phyloP scores from a whole-genome alignment of 1,140 invertebrate genomes.

The Drosophila pachea region DNA sequence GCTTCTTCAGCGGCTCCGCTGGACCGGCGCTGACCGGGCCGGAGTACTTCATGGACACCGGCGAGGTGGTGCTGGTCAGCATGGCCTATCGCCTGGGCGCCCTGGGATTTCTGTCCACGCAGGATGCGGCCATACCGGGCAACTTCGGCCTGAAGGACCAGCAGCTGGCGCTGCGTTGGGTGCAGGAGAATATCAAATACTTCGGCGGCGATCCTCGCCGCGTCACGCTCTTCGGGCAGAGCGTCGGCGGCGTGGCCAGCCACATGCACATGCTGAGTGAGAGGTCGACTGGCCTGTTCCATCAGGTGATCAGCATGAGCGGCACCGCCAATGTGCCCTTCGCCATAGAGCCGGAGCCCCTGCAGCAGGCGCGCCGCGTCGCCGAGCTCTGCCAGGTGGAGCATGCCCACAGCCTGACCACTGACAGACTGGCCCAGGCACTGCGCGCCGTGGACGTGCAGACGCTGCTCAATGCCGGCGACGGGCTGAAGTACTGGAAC shows the following conservation, averaged over 20 bases:
- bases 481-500: constrained; percentile 76
- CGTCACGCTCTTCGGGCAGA: constrained; percentile 82
- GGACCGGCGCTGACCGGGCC: constrained; percentile 69
- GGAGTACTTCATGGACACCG: constrained; percentile 78
- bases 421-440: constrained; percentile 63
- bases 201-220: constrained; percentile 79
- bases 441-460: constrained; percentile 70
- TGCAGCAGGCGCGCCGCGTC: constrained; percentile 73
- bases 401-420: constrained; percentile 45
- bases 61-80: constrained; percentile 69
- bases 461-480: constrained; percentile 68
- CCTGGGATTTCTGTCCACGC: constrained; percentile 77
- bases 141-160: constrained; percentile 83
- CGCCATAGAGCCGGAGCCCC: constrained; percentile 80
- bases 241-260: constrained; percentile 80
- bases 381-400: constrained; percentile 55
- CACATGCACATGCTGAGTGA: constrained; percentile 79
- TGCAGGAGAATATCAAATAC: constrained; percentile 68
- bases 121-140: constrained; percentile 78
- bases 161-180: constrained; percentile 79
- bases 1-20: constrained; percentile 78
- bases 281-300: constrained; percentile 79
- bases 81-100: constrained; percentile 71
- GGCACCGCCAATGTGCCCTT: constrained; percentile 83
- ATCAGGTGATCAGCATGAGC: constrained; percentile 80